Conservation (phyloP, 2,113 vertebrate species). For the Pseudopipra pipra region DNA sequence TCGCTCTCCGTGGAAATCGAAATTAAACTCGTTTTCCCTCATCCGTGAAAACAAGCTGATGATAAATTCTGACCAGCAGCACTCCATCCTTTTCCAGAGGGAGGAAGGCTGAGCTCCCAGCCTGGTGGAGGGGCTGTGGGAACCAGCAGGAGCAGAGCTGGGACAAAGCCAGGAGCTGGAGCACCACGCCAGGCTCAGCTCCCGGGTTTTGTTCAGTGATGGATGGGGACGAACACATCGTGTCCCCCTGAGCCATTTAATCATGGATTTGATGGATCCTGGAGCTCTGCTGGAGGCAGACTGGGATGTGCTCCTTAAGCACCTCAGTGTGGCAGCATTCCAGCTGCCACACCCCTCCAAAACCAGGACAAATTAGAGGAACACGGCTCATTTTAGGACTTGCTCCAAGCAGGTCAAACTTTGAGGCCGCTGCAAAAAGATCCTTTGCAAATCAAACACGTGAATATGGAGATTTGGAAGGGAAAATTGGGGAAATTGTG, state of each 20-base stretch:
- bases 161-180: background rate
- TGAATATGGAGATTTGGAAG: background rate
- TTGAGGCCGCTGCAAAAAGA: background rate
- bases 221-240: background rate
- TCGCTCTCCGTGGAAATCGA: background rate
- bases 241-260: background rate
- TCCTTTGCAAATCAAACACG: background rate
- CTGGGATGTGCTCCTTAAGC: background rate
- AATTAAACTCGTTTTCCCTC: background rate
- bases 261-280: background rate
- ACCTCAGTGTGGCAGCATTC: background rate
- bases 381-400: background rate
- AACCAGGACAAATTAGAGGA: background rate
- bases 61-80: background rate
- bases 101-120: background rate
- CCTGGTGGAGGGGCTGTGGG: background rate
- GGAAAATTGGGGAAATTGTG: fast-evolving
- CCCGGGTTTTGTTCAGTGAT: background rate
- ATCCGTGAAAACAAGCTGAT: background rate
- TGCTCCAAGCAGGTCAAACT: background rate
- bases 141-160: background rate
- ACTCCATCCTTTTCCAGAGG: background rate
- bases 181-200: background rate
- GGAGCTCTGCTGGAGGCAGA: background rate
- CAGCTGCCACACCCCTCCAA: fast-evolving